Percentiles rank a stretch among this genome's conserved stretches.
Conservation (phyloP, 1,140 invertebrate species). For the Campoletis sonorensis region DNA sequence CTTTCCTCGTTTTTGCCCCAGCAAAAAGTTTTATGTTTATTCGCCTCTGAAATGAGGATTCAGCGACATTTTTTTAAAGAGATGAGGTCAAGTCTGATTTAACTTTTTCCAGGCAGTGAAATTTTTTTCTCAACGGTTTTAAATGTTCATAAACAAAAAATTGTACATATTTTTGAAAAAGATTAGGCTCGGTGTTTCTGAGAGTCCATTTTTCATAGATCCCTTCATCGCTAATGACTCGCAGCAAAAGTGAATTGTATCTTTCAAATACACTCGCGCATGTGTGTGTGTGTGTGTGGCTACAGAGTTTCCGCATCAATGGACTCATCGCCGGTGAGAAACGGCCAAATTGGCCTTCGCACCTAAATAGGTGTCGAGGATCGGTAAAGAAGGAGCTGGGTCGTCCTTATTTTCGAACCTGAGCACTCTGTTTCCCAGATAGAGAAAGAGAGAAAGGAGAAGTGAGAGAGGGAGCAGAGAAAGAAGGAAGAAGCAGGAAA, state of each 20-base stretch:
- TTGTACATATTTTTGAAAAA: neutral
- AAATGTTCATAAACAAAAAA: neutral
- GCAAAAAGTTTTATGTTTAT: constrained; percentile 12
- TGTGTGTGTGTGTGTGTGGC: neutral
- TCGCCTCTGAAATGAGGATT: constrained; percentile 49
- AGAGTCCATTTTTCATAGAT: neutral
- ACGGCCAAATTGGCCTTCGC: constrained; percentile 45
- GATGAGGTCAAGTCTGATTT: neutral
- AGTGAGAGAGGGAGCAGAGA: neutral
- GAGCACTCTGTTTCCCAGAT: constrained; percentile 17
- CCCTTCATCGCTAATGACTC: neutral
- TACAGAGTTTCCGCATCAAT: constrained; percentile 36
- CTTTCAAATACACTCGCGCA: neutral
- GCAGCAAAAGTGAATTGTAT: neutral
- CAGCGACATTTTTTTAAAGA: constrained; percentile 47
- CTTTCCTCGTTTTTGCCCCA: constrained; percentile 1
- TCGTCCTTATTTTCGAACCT: constrained; percentile 38
- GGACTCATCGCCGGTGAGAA: constrained; percentile 31
- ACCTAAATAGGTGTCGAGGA: constrained; percentile 42
- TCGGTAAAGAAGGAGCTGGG: constrained; percentile 44
- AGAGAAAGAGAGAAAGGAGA: neutral
- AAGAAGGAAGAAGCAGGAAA: neutral
- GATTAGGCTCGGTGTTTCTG: neutral
- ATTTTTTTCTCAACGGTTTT: neutral
- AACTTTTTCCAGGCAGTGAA: neutral